Conservation (phyloP, 1,140 invertebrate species). For the Copidosoma floridanum region DNA sequence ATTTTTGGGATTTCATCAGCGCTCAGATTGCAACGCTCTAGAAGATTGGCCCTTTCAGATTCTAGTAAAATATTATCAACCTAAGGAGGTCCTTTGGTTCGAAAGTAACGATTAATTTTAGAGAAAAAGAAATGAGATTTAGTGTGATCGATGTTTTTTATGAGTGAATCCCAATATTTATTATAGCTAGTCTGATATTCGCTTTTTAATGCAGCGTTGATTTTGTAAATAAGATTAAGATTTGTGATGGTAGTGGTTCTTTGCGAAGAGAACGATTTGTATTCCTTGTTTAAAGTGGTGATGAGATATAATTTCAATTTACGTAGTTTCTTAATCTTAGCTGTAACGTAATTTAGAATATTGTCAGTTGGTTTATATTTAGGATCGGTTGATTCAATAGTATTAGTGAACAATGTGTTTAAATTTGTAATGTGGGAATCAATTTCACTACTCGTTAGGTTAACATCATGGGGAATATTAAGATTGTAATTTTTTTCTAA, state of each 20-base stretch:
- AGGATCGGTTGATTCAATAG: background rate
- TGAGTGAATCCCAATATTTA: background rate
- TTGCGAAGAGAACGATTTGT: background rate
- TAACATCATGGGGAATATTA: background rate
- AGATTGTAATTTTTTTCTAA: background rate
- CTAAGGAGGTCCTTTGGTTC: background rate
- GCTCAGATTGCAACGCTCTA: background rate
- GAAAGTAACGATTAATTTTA: background rate
- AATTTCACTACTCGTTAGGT: background rate
- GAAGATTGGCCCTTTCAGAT: background rate
- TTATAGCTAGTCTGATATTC: background rate
- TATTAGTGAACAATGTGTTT: background rate
- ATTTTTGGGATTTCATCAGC: background rate
- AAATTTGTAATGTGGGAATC: background rate
- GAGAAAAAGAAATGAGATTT: background rate
- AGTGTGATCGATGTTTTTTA: background rate
- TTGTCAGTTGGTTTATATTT: background rate
- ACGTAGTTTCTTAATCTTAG: background rate
- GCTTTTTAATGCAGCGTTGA: background rate
- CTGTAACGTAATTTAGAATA: background rate
- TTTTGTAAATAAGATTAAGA: background rate
- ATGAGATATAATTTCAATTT: constrained; percentile 4
- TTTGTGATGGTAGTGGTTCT: background rate
- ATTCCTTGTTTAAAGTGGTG: background rate
- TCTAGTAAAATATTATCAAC: background rate